A percentile compares a stretch with the other conserved stretches of the same genome.
phyloP scores from a whole-genome alignment of 2,888 invertebrate species.

The Cryptocheilus praepositus region DNA sequence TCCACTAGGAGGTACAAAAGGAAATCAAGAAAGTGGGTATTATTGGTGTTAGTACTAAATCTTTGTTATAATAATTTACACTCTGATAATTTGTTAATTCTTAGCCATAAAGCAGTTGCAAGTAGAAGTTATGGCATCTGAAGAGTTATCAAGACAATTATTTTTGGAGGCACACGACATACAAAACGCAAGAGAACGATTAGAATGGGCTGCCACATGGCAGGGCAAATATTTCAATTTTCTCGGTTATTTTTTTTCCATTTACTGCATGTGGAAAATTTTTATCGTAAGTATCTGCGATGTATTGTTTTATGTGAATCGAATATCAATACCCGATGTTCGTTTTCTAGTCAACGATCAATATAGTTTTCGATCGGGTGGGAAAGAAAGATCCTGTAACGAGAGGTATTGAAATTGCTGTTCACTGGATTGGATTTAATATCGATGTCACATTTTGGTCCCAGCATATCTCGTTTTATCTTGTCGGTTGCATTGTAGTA shows the following conservation, averaged over 20 bases:
- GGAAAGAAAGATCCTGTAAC: slow-evolving; percentile 99
- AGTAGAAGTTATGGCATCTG: slow-evolving; percentile 90
- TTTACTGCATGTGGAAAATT: slow-evolving; percentile 99
- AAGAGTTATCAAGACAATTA: slow-evolving; percentile 94
- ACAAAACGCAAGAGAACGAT: slow-evolving; percentile 91
- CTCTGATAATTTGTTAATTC: slow-evolving; percentile 40
- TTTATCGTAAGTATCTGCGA: slow-evolving; percentile 87
- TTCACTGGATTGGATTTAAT: slow-evolving; percentile 96
- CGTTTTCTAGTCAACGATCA: slow-evolving; percentile 91
- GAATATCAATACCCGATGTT: slow-evolving; percentile 13
- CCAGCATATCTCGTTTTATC: slow-evolving; percentile 97
- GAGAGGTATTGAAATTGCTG: slow-evolving; percentile 95
- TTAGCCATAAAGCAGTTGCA: slow-evolving; percentile 87
- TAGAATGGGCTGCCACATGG: slow-evolving; percentile 96
- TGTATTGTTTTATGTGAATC: background rate
- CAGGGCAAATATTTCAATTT: slow-evolving; percentile 99
- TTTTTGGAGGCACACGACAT: slow-evolving; percentile 98
- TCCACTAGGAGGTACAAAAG: slow-evolving; percentile 74
- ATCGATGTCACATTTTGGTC: slow-evolving; percentile 99
- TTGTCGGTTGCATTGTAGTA: slow-evolving; percentile 98
- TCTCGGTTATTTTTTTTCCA: slow-evolving; percentile 97
- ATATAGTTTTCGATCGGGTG: slow-evolving; percentile 98
- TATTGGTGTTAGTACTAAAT: background rate
- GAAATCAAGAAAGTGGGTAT: slow-evolving; percentile 80
- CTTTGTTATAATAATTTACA: background rate